phyloP scores from a whole-genome alignment of 2,797 vertebrate species.

The Acropternis orthonyx region DNA sequence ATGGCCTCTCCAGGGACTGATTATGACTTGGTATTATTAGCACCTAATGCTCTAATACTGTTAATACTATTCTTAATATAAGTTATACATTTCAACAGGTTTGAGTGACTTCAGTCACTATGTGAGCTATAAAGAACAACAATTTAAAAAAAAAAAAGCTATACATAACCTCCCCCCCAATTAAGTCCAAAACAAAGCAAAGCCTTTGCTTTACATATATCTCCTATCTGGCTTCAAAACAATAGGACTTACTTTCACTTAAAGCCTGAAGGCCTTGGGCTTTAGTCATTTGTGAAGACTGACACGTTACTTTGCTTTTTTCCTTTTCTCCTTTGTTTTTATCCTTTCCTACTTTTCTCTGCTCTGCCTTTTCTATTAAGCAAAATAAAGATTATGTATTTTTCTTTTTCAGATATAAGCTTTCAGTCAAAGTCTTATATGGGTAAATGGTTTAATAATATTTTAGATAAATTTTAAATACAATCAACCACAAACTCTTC shows the following conservation, averaged over 20 bases:
- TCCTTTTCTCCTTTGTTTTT: constrained; percentile 75
- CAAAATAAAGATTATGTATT: constrained; percentile 19
- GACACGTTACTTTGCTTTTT: constrained; percentile 57
- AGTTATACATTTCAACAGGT: not conserved
- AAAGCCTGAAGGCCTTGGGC: constrained; percentile 35
- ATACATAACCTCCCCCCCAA: not conserved
- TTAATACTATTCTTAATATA: not conserved
- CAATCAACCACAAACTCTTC: not conserved
- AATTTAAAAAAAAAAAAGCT: not conserved
- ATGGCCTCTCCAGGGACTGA: not conserved
- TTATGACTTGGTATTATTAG: not conserved
- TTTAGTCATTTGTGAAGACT: constrained; percentile 54
- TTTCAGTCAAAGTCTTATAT: not conserved
- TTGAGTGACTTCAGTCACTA: not conserved
- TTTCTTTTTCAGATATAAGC: not conserved
- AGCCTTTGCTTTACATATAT: not conserved
- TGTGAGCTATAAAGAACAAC: not conserved
- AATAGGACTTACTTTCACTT: constrained; percentile 68
- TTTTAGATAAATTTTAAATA: not conserved
- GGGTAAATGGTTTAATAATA: not conserved
- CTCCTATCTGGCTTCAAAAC: not conserved
- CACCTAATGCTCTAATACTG: not conserved
- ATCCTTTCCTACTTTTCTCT: constrained; percentile 74
- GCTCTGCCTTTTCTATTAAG: constrained; percentile 68
- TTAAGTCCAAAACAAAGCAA: not conserved